Evolutionary conservation across 2,113 vertebrate genomes (phyloP).

Genomic region (Tragelaphus scriptus): DNA sequence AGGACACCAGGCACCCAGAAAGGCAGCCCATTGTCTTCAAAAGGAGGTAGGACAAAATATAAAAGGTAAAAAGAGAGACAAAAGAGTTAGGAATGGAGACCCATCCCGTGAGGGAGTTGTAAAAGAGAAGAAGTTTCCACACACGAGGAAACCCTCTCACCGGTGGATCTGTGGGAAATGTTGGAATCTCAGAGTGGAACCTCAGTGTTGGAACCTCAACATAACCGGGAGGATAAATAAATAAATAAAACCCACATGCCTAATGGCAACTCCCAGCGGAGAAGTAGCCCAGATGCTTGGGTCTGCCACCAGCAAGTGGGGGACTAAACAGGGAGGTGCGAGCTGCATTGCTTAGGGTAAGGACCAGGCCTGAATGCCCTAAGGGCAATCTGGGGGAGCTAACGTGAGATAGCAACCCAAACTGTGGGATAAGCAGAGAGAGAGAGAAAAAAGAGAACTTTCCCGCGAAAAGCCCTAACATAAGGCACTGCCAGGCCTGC

Average conservation of each 20-base stretch:
- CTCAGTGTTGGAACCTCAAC: background rate
- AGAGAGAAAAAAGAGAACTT: background rate
- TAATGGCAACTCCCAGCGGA: background rate
- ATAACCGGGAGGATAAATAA: background rate
- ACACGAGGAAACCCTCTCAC: background rate
- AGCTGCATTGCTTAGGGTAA: background rate
- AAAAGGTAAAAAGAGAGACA: background rate
- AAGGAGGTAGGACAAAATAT: background rate
- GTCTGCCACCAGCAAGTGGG: fast-evolving
- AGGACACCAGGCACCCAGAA: background rate
- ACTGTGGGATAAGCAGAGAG: background rate
- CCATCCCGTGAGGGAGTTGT: background rate
- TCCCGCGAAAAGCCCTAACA: background rate
- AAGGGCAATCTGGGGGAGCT: background rate
- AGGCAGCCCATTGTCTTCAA: background rate
- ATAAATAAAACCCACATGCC: no score
- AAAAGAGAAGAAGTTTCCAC: background rate
- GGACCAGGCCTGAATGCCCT: background rate
- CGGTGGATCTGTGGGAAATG: background rate
- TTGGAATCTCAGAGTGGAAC: background rate
- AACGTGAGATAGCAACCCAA: background rate
- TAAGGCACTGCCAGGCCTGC: background rate
- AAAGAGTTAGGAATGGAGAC: background rate
- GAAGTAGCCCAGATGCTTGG: background rate
- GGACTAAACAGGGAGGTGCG: background rate